Evolutionary conservation across 1,140 invertebrate genomes (phyloP).

Genomic region (Drosophila saltans): DNA sequence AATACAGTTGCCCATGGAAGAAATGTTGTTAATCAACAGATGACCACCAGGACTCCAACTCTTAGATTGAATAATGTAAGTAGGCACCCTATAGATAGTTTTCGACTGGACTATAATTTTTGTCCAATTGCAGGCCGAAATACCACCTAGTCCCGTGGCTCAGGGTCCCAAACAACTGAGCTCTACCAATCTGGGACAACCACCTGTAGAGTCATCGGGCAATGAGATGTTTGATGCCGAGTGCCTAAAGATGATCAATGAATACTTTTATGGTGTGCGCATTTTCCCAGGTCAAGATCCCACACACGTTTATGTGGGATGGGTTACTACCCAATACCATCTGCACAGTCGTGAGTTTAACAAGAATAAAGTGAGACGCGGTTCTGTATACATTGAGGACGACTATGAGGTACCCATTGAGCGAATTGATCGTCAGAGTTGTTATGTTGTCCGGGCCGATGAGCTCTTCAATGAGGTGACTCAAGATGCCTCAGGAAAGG

Average conservation of each 20-base stretch:
- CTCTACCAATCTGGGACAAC: constrained; percentile 85
- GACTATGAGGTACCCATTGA: constrained; percentile 90
- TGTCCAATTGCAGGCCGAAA: constrained; percentile 82
- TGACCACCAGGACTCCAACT: constrained; percentile 71
- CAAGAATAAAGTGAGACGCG: constrained; percentile 92
- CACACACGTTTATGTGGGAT: constrained; percentile 98
- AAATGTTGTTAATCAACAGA: constrained; percentile 77
- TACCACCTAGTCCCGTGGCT: constrained; percentile 83
- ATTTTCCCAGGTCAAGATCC: constrained; percentile 99
- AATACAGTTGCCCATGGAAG: constrained; percentile 79
- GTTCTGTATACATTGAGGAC: constrained; percentile 93
- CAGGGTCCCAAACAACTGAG: constrained; percentile 91
- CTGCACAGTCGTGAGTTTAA: constrained; percentile 95
- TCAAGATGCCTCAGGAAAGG: constrained; percentile 94
- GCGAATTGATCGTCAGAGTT: constrained; percentile 96
- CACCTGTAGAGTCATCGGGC: constrained; percentile 89
- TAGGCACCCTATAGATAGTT: neutral
- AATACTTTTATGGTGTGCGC: constrained; percentile 97
- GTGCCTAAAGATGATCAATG: constrained; percentile 96
- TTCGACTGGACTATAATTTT: neutral
- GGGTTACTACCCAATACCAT: constrained; percentile 99
- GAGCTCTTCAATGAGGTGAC: constrained; percentile 97
- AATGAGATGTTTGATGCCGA: constrained; percentile 94
- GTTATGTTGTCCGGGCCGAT: constrained; percentile 98
- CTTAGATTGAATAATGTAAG: constrained; percentile 69